Base-by-base conservation (phyloP, 2,797 vertebrate genomes). In the Liasis olivaceus region DNA sequence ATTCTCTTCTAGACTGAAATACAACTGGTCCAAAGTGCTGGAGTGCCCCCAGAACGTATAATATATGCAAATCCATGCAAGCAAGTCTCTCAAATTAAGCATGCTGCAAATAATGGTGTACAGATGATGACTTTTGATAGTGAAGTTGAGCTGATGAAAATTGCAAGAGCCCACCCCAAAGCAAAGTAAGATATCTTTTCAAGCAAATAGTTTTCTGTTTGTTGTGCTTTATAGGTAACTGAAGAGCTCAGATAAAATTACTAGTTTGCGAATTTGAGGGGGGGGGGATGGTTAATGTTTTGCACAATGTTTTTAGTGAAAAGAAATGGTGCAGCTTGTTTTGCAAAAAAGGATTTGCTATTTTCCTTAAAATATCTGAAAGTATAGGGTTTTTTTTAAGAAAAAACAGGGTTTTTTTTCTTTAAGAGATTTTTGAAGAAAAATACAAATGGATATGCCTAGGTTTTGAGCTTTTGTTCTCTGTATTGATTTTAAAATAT, bases 81-180 rank as follows among this genome's bases (percentile, higher is more conserved):
- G 96, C 99, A 99, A 97, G 97, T 99, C 62, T 99, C 99, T 92
- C 99, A 99, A 94, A 99, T 99, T 93, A 99, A 99, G 95, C 99
- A 99, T 89, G 99, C 99, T 4, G 98, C 98, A 90, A 98, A 98
- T 91, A 99, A 98, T 3, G 99, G 99, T 24, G 99, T 99, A 91
- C 98, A 98, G 97, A 99, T 99, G 98, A 99, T 99, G 99, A 99
- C 99, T 5, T 99, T 99, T 96, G 99, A 99, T 94, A 99, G 99
- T 15, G 99, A 99, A 95, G 98, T 99, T 88, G 99, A 99, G 87
- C 96, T 99, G 94, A 98, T 99, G 98, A 99, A 99, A 97, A 98
- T 99, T 88, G 98, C 99, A 93, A 98, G 99, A 91, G 98, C 97
- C 92, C 99, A 99, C 94, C 98, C 99, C 36, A 99, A 98, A 96